phyloP scores from a whole-genome alignment of 2,888 invertebrate species.

The Subacronicta megacephala region DNA sequence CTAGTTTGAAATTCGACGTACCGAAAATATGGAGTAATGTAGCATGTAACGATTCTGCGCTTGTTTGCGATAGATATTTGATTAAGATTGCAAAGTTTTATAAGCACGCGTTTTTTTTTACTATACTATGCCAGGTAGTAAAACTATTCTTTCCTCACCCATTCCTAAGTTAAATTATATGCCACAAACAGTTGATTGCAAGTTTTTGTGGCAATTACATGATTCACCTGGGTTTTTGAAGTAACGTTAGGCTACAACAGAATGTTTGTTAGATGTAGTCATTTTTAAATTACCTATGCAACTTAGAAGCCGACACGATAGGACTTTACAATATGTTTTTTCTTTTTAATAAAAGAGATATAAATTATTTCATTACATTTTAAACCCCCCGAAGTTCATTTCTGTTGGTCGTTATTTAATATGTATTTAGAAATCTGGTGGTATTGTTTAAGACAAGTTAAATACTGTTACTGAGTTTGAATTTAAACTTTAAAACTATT shows the following conservation, averaged over 20 bases:
- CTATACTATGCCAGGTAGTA: not conserved
- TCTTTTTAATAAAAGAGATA: too few species aligned
- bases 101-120: not conserved
- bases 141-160: not conserved
- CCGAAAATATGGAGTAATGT: too few species aligned
- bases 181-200: conserved; percentile 7
- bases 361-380: not conserved
- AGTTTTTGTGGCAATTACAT: conserved; percentile 28
- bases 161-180: not conserved
- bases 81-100: not conserved
- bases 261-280: not conserved
- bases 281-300: conserved; percentile 2
- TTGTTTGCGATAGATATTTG: not conserved
- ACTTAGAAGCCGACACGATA: not conserved
- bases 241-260: not conserved
- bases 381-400: not conserved
- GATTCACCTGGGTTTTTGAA: conserved; percentile 13
- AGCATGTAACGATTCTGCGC: not conserved
- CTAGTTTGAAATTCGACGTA: too few species aligned
- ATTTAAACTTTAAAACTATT: too few species aligned
- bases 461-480: too few species aligned
- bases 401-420: too few species aligned
- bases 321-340: not conserved
- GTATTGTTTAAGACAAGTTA: too few species aligned
- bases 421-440: too few species aligned